Evolutionary conservation across 2,888 invertebrate species (phyloP).

Genomic region (Drosophila mimica): DNA sequence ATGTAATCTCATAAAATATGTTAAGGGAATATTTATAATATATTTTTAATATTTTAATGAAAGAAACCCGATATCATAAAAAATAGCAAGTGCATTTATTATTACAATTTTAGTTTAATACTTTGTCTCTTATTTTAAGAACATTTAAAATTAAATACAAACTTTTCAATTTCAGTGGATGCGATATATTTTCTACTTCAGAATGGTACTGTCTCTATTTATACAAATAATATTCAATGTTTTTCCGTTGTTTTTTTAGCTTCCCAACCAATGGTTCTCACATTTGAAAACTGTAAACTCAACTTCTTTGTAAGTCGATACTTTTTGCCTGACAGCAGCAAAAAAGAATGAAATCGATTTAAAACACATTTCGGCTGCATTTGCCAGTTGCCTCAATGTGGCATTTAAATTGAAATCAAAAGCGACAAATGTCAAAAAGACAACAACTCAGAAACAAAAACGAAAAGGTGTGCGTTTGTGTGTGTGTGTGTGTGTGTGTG

Average conservation of each 20-base stretch:
- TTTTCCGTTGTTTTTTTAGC: background rate
- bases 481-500: constrained; percentile 5
- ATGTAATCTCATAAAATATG: background rate
- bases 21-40: no score
- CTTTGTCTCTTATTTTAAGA: background rate
- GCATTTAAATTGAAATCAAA: constrained; percentile 55
- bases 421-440: constrained; percentile 60
- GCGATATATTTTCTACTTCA: background rate
- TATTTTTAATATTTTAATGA: no score
- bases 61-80: background rate
- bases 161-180: background rate
- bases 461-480: constrained; percentile 25
- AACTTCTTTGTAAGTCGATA: constrained; percentile 54
- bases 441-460: constrained; percentile 23
- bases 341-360: constrained; percentile 59
- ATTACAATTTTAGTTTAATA: background rate
- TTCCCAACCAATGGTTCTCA: constrained; percentile 7
- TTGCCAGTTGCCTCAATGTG: constrained; percentile 46
- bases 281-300: constrained; percentile 17
- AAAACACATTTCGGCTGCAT: constrained; percentile 58
- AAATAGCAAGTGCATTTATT: background rate
- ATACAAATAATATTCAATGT: background rate
- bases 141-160: background rate
- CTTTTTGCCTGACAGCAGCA: constrained; percentile 42
- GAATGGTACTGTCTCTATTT: background rate